Percentiles rank a stretch among this genome's conserved stretches.
These are phyloP conservation scores for Pyrgus malvae DNA, from an alignment of 2,888 invertebrate species.

Conservation along the genomic window DNA sequence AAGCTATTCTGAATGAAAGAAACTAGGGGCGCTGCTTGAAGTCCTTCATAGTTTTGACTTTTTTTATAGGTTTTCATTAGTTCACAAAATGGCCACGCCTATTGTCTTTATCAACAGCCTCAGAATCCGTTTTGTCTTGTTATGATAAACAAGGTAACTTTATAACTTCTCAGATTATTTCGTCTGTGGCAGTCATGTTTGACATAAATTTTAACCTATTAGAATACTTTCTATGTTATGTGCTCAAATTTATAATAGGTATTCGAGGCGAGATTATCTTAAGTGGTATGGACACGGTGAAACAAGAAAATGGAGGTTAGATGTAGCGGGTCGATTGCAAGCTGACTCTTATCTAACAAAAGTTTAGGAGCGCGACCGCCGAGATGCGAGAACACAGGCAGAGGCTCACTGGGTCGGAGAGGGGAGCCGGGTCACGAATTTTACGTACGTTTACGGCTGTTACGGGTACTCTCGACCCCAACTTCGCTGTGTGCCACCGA, in stretches of 20 bases:
- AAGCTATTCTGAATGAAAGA: no score
- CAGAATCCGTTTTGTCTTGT: no score
- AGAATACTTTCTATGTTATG: background rate
- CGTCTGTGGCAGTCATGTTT: no score
- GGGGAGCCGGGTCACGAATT: constrained; percentile 68
- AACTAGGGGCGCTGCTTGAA: no score
- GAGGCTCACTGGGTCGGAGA: constrained; percentile 18
- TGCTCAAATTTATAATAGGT: constrained; percentile 14
- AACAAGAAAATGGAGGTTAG: constrained; percentile 26
- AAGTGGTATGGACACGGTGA: constrained; percentile 16
- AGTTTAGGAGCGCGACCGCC: constrained; percentile 26
- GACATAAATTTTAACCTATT: constrained; percentile 2
- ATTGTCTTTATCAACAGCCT: no score
- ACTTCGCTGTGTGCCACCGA: constrained; percentile 64
- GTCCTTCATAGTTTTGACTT: no score
- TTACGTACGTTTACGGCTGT: constrained; percentile 53
- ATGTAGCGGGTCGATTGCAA: constrained; percentile 38
- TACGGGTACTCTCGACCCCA: constrained; percentile 73
- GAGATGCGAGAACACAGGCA: constrained; percentile 23
- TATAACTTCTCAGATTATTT: no score
- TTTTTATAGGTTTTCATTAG: no score
- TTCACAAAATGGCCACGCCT: no score
- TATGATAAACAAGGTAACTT: no score
- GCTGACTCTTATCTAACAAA: constrained; percentile 55
- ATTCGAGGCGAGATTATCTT: constrained; percentile 17